Percentiles rank a stretch among this genome's conserved stretches.
Evolutionary conservation across 2,113 vertebrate genomes (phyloP).

Genomic region (Sander vitreus): DNA sequence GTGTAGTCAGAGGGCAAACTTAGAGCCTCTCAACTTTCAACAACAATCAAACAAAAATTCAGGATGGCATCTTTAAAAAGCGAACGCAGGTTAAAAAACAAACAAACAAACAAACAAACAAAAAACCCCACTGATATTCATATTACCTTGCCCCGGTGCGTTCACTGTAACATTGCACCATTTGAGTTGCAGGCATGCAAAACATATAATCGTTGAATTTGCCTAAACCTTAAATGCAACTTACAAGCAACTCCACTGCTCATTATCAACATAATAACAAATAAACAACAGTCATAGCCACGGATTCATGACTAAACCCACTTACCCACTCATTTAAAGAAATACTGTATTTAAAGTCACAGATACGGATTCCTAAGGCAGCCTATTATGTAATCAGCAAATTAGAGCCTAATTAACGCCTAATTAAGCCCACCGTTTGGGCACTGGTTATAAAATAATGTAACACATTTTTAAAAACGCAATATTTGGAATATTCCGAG

Average conservation of each 20-base stretch:
- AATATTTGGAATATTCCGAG: conserved; percentile 6
- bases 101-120: too few relatives aligned
- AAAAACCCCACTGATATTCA: not conserved
- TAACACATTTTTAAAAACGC: not conserved
- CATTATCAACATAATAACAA: conserved; percentile 35
- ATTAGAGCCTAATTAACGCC: conserved; percentile 5
- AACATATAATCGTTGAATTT: conserved; percentile 33
- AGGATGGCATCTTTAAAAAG: conserved; percentile 30
- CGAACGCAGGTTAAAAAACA: conserved; percentile 2
- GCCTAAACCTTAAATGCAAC: conserved; percentile 31
- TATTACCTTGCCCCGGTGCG: not conserved
- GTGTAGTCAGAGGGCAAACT: conserved; percentile 62
- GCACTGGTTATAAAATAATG: not conserved
- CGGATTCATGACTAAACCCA: conserved; percentile 1
- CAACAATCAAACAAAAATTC: conserved; percentile 54
- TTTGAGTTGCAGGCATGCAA: conserved; percentile 21
- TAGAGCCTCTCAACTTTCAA: conserved; percentile 68
- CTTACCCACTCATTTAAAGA: not conserved
- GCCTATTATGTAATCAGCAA: conserved; percentile 10
- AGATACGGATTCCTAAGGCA: not conserved
- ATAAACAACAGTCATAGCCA: conserved; percentile 1
- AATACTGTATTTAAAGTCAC: not conserved
- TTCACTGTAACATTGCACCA: not conserved
- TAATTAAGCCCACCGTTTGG: not conserved
- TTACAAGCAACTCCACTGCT: conserved; percentile 15